Evolutionary conservation across 2,888 invertebrate genomes (phyloP), one percentile per base, ranked within the genome.

Genomic region (Neoascia interrupta): DNA sequence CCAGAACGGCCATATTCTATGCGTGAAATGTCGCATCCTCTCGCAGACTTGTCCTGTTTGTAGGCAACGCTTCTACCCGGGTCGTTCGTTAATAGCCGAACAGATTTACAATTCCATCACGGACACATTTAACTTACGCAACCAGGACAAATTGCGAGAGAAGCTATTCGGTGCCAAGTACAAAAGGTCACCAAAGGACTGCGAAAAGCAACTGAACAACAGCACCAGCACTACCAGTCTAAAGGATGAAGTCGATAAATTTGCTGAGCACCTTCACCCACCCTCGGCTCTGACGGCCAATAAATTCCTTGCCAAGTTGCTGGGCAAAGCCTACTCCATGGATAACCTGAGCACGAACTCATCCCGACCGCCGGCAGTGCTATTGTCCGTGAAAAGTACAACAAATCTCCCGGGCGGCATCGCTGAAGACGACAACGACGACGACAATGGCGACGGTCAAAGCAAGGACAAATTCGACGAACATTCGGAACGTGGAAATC

Each of bases 1-100:
- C 83, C 91, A 92, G 60, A 92, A 92, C 83, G 93, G 93, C 0
- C 93, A 93, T 84, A 88, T 93, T 75, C 89, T 92, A 43, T 93
- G 93, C 84, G 88, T 90, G 28, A 89, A 89, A 69, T 93, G 93
- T 83, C 90, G 92, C 82, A 88, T 91, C 11, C 91, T 91, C 84
- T 90, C 92, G 15, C 90, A 90, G 75, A 89, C 90, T 64, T 93
- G 93, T 84, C 93, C 93, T 0, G 90, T 92, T 2, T 93, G 93
- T 83, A 89, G 93, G 36, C 90, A 91, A 39, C 89, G 90, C 81
- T 90, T 90, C 66, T 87, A 86, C 23, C 88, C 90, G 66, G 89
- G 90, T 60, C 87, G 91, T 73, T 90, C 90, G n/a, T 85, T 91
- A 64, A 86, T 91, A 64, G 90, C 91, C 23, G 91, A 91, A 84